A percentile compares a stretch with the other conserved stretches of the same genome.
Conservation (phyloP, 2,797 vertebrate genomes). For the Ceryle rudis region DNA sequence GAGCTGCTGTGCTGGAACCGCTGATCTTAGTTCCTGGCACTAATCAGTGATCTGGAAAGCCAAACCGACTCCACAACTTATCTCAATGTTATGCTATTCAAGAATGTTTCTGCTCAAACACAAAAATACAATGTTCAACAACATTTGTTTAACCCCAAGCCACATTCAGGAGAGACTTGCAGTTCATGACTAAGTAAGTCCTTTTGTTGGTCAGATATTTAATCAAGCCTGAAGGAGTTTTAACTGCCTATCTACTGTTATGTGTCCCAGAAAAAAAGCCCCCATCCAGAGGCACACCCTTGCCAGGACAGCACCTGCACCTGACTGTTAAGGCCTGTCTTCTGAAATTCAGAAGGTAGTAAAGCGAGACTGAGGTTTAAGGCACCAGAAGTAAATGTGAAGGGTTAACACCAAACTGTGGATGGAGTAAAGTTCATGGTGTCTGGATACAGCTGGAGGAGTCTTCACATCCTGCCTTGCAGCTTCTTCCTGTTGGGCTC, state of each 20-base stretch:
- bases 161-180: not conserved
- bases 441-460: not conserved
- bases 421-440: not conserved
- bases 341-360: not conserved
- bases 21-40: not conserved
- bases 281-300: fast-evolving
- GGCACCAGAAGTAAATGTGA: not conserved
- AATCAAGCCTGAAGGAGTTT: not conserved
- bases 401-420: not conserved
- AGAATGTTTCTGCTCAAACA: not conserved
- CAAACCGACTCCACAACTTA: not conserved
- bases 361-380: not conserved
- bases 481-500: not conserved
- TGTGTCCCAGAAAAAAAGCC: not conserved
- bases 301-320: not conserved
- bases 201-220: not conserved
- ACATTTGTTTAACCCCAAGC: not conserved
- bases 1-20: not conserved
- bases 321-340: not conserved
- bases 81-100: not conserved
- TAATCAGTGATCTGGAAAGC: not conserved
- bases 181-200: not conserved
- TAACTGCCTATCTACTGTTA: not conserved
- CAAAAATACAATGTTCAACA: not conserved
- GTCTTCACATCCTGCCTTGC: not conserved